These are phyloP conservation scores for Drosophila buzzatii DNA, from an alignment of 2,888 invertebrate species.

Conservation along the genomic window DNA sequence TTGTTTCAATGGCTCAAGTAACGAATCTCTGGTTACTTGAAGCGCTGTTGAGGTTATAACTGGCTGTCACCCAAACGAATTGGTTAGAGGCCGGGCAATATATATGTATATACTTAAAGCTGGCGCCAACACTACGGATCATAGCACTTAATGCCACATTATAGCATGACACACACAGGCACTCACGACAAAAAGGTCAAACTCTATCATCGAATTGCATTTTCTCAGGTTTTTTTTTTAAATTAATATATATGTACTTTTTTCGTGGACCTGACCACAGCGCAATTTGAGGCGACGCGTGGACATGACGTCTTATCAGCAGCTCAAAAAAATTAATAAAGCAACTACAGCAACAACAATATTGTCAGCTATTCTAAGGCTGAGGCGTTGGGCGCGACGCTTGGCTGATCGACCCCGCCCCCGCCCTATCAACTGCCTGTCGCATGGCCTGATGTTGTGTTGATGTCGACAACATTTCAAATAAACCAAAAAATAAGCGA, in stretches of 20 bases:
- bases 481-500: slow-evolving; percentile 42
- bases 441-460: slow-evolving; percentile 29
- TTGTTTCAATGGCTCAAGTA: slow-evolving; percentile 36
- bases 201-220: slow-evolving; percentile 46
- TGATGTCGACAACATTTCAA: slow-evolving; percentile 53
- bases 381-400: slow-evolving; percentile 29
- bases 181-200: slow-evolving; percentile 44
- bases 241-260: neutral
- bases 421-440: neutral
- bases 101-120: neutral
- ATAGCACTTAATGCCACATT: neutral
- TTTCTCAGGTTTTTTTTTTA: slow-evolving; percentile 17
- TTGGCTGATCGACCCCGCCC: slow-evolving; percentile 21
- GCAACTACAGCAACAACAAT: slow-evolving; percentile 6
- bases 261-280: slow-evolving; percentile 30
- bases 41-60: slow-evolving; percentile 52
- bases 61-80: slow-evolving; percentile 57
- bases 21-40: slow-evolving; percentile 35
- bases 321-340: neutral
- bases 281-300: slow-evolving; percentile 56
- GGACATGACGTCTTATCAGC: slow-evolving; percentile 62
- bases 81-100: slow-evolving; percentile 49
- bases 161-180: neutral
- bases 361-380: slow-evolving; percentile 18
- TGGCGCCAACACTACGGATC: slow-evolving; percentile 18